A percentile compares a stretch with the other conserved stretches of the same genome.
Conservation (phyloP, 53 echinoderm and acorn worm genomes). For the Luidia sarsii region DNA sequence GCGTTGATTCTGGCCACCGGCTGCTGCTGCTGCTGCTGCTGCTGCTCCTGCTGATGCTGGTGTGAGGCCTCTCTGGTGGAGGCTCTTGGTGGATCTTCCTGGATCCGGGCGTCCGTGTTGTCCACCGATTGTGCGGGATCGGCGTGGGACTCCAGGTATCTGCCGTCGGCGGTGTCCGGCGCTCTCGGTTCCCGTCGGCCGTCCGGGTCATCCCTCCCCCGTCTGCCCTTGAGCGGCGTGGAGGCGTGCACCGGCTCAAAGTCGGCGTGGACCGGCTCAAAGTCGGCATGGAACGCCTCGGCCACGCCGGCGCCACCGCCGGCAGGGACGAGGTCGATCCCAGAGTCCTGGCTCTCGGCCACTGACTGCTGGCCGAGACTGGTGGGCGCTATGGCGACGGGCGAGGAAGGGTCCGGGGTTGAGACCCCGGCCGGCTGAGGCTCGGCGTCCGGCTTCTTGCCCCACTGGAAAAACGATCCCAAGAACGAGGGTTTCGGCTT, state of each 20-base stretch:
- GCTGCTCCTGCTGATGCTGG: background rate
- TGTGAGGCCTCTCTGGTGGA: slow-evolving; percentile 12
- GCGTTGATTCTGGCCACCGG: background rate
- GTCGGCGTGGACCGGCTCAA: slow-evolving; percentile 47
- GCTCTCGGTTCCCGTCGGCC: background rate
- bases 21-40: slow-evolving; percentile 18
- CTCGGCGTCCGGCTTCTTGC: slow-evolving; percentile 47
- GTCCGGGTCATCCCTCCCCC: slow-evolving; percentile 3
- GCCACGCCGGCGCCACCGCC: background rate
- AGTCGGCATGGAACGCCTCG: slow-evolving; percentile 62
- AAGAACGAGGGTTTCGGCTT: slow-evolving; percentile 66
- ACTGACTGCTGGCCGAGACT: slow-evolving; percentile 23
- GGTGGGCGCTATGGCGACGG: slow-evolving; percentile 1
- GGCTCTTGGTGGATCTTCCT: slow-evolving; percentile 1
- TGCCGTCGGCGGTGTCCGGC: background rate
- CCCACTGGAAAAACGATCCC: slow-evolving; percentile 85
- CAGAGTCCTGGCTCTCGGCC: slow-evolving; percentile 70
- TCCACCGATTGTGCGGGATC: slow-evolving; percentile 22
- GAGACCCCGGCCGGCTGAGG: background rate
- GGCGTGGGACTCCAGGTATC: background rate
- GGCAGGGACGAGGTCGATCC: slow-evolving; percentile 55
- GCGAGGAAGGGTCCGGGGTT: background rate
- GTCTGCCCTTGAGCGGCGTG: slow-evolving; percentile 47
- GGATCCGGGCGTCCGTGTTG: slow-evolving; percentile 27
- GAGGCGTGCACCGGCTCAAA: slow-evolving; percentile 50